These are phyloP conservation scores for Aethina tumida DNA, from an alignment of 1,140 invertebrate genomes.

Conservation along the genomic window DNA sequence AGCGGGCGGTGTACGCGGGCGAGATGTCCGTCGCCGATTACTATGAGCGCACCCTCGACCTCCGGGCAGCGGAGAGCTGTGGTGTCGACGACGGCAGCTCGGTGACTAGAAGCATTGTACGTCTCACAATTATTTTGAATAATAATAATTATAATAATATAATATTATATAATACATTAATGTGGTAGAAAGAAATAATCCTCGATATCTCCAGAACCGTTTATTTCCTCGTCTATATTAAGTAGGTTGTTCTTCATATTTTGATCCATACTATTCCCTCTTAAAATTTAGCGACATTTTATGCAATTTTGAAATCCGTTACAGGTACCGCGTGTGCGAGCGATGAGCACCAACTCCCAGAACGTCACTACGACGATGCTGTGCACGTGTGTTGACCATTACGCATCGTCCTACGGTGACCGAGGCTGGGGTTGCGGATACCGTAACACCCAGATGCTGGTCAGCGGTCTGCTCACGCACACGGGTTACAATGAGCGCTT, in stretches of 20 bases:
- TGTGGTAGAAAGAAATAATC: too few species aligned
- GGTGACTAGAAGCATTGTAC: conserved; percentile 44
- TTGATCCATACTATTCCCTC: too few species aligned
- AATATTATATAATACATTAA: too few species aligned
- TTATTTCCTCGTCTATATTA: too few species aligned
- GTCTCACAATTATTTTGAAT: conserved; percentile 11
- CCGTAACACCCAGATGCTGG: conserved; percentile 83
- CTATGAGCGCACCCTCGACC: conserved; percentile 68
- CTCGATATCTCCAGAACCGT: too few species aligned
- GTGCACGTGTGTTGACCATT: conserved; percentile 75
- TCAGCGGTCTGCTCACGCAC: conserved; percentile 69
- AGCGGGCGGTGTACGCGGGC: conserved; percentile 72
- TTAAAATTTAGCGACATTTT: too few species aligned
- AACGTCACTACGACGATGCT: conserved; percentile 60
- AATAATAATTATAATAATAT: neutral
- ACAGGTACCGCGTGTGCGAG: conserved; percentile 62
- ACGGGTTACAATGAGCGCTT: conserved; percentile 61
- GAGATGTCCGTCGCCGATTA: conserved; percentile 78
- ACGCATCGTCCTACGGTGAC: conserved; percentile 78
- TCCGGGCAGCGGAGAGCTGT: conserved; percentile 61
- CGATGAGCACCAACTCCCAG: conserved; percentile 54
- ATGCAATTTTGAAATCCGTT: conserved; percentile 10
- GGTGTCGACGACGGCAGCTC: conserved; percentile 77
- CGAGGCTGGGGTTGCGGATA: conserved; percentile 86
- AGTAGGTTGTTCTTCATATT: too few species aligned